phyloP scores from a whole-genome alignment of 2,888 invertebrate species.

The Iselma pallidipennis region DNA sequence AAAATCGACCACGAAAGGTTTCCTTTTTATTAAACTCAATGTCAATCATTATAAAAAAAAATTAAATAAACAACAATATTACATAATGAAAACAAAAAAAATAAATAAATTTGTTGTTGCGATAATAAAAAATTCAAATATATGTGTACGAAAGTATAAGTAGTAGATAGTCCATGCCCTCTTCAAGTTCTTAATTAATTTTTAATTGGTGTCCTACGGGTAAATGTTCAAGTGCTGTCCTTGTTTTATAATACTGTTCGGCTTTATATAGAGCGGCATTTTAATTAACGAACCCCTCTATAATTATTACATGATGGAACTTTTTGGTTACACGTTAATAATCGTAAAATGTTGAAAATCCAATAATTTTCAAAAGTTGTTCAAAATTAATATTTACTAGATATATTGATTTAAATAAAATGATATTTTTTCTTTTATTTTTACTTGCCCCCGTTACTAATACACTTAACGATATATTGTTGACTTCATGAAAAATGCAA shows the following conservation, averaged over 20 bases:
- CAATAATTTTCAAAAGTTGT: neutral
- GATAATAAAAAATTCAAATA: too few relatives aligned
- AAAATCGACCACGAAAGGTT: neutral
- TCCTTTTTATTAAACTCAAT: neutral
- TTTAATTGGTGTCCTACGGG: slow-evolving; percentile 29
- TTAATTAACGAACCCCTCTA: slow-evolving; percentile 26
- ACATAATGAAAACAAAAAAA: neutral
- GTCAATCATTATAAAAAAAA: neutral
- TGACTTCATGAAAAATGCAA: neutral
- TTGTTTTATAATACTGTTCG: slow-evolving; percentile 23
- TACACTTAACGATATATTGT: neutral
- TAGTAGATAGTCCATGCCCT: slow-evolving; percentile 10
- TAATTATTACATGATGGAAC: slow-evolving; percentile 22
- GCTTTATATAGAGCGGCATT: slow-evolving; percentile 22
- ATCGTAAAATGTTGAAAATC: slow-evolving; percentile 10
- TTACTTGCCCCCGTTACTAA: too few relatives aligned
- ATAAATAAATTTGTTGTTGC: neutral
- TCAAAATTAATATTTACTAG: neutral
- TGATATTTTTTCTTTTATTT: too few relatives aligned
- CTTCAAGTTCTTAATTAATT: slow-evolving; percentile 27
- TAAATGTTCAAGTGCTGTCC: slow-evolving; percentile 25
- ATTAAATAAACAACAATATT: neutral
- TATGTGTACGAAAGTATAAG: slow-evolving; percentile 17
- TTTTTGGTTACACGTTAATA: slow-evolving; percentile 20
- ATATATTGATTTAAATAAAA: too few relatives aligned